Conservation (phyloP, 2,888 invertebrate species). For the Sialis lutaria region DNA sequence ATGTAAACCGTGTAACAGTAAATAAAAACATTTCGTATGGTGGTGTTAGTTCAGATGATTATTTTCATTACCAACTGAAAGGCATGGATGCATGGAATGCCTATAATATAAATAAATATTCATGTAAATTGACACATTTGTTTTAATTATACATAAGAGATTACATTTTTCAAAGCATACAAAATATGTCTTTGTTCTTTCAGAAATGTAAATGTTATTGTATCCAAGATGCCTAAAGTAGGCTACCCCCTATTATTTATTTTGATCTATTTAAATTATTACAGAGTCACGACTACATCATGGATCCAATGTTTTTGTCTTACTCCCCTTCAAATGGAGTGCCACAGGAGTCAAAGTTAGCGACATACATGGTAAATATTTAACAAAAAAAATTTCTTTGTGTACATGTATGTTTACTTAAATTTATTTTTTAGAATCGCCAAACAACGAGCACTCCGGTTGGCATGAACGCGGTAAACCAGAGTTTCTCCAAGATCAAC, state of each 20-base stretch:
- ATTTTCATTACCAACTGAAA: neutral
- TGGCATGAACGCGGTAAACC: constrained; percentile 16
- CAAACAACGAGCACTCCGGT: constrained; percentile 19
- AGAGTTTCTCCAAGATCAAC: constrained; percentile 19
- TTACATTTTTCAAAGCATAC: neutral
- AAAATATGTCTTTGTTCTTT: too few species aligned
- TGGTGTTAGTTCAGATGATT: constrained; percentile 1
- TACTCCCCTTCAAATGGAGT: constrained; percentile 54
- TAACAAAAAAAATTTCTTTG: neutral
- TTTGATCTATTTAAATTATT: too few species aligned
- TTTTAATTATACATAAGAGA: neutral
- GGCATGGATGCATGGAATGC: constrained; percentile 5
- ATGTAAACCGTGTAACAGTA: constrained; percentile 1
- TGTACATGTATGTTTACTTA: neutral
- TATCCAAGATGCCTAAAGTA: too few species aligned
- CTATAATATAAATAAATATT: neutral
- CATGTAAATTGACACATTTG: neutral
- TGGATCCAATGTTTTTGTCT: constrained; percentile 60
- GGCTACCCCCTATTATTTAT: too few species aligned
- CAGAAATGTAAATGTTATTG: too few species aligned
- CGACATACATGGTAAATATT: constrained; percentile 57
- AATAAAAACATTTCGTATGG: constrained; percentile 3
- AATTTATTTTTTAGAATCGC: constrained; percentile 15
- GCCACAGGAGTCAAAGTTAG: constrained; percentile 71
- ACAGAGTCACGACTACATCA: constrained; percentile 16